Base-by-base conservation (phyloP, 2,797 vertebrate genomes). In the Garrulus glandarius region DNA sequence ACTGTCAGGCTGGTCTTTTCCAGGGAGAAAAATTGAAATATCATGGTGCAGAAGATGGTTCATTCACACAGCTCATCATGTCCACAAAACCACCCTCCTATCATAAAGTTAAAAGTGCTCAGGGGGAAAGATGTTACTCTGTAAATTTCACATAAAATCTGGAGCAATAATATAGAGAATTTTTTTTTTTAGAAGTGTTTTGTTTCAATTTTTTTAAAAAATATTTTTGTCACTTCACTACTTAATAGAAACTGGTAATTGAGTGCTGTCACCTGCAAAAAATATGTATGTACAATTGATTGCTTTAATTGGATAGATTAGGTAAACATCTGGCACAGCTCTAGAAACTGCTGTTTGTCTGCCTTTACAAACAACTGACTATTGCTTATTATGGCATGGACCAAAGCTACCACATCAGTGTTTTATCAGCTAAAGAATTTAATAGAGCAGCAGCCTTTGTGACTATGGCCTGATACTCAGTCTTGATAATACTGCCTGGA, bases 391-490 rank as follows among this genome's bases (percentile, higher is more conserved):
- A 46, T 75, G 44, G 64, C 18, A 49, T 12, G 21, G 96, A 92
- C 91, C 95, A 94, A 93, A 95, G 95, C 93, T 95, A 82, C 87
- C 84, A 96, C 89, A 93, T 37, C 55, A 89, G 70, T 94, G 71
- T 70, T 94, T 67, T 74, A 46, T 81, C 9, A 26, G 87, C 47
- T 71, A 70, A 94, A 91, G 83, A 77, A 93, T 95, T 94, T 94
- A 91, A 94, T 82, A 94, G 92, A 97, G 70, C 89, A 79, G 63
- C 60, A 77, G 92, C 50, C 68, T 86, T 80, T 94, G 92, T 96
- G 71, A 77, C 84, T 88, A 34, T 79, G 91, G 91, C 91, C 95
- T 96, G 84, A 67, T 56, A 88, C 37, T 92, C 83, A 84, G 72
- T 91, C 65, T 91, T 94, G 95, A 96, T 95, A 96, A 88, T 80